Conservation (phyloP, 2,113 vertebrate genomes). For the Salvelinus namaycush region DNA sequence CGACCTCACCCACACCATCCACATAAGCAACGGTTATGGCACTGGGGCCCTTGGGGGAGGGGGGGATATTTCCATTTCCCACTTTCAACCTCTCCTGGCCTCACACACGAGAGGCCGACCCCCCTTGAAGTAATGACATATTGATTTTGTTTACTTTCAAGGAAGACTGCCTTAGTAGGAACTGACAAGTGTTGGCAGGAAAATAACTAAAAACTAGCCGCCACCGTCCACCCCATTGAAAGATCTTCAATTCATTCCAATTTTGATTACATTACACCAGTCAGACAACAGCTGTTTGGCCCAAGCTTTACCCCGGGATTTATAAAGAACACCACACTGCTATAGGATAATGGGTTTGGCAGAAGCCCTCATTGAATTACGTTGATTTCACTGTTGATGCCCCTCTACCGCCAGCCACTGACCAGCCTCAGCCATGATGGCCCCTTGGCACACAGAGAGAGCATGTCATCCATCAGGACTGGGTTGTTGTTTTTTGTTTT, state of each 20-base stretch:
- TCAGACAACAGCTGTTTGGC: slow-evolving; percentile 15
- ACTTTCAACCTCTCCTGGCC: neutral
- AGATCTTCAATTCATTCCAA: slow-evolving; percentile 25
- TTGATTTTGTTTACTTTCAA: neutral
- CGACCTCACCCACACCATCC: neutral
- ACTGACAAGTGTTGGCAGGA: neutral
- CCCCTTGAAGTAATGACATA: neutral
- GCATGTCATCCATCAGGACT: slow-evolving; percentile 18
- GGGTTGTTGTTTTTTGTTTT: too few species aligned
- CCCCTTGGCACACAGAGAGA: slow-evolving; percentile 53
- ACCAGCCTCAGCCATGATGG: slow-evolving; percentile 20
- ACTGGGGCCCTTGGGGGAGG: neutral
- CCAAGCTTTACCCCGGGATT: slow-evolving; percentile 15
- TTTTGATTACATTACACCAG: slow-evolving; percentile 5
- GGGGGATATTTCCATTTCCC: neutral
- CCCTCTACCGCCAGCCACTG: neutral
- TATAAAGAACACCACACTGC: too few species aligned
- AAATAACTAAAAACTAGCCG: neutral
- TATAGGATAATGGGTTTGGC: slow-evolving; percentile 54
- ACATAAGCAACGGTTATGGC: neutral
- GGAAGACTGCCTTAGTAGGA: neutral
- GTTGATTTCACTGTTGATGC: slow-evolving; percentile 48
- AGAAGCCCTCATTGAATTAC: slow-evolving; percentile 45
- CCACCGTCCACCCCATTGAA: too few species aligned
- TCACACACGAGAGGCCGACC: neutral